Evolutionary conservation across 2,888 invertebrate genomes (phyloP).

Genomic region (Amblyjoppa proteus): DNA sequence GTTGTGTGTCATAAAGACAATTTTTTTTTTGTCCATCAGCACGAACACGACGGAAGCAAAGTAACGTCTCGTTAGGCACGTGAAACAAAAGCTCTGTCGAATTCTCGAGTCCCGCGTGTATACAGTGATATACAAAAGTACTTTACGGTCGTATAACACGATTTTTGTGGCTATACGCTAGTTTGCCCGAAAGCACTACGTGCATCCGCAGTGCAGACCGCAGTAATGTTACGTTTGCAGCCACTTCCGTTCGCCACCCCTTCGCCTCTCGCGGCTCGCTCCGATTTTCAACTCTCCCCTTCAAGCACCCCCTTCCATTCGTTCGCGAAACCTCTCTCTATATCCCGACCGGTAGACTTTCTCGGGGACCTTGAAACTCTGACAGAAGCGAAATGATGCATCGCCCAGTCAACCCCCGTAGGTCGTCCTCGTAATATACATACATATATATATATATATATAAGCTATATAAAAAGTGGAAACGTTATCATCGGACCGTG

Average conservation of each 20-base stretch:
- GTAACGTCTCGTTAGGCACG: slow-evolving; percentile 13
- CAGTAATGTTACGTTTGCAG: slow-evolving; percentile 72
- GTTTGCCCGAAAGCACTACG: slow-evolving; percentile 62
- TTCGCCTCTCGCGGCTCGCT: slow-evolving; percentile 7
- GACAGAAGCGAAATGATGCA: slow-evolving; percentile 58
- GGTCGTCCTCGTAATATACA: not conserved
- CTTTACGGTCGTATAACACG: slow-evolving; percentile 11
- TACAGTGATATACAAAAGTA: not conserved
- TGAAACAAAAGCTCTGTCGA: slow-evolving; percentile 5
- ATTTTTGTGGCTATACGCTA: slow-evolving; percentile 44
- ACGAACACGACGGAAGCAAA: not conserved
- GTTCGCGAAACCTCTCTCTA: not conserved
- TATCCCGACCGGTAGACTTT: not conserved
- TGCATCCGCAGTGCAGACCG: slow-evolving; percentile 80
- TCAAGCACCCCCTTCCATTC: not conserved
- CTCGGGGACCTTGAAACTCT: slow-evolving; percentile 62
- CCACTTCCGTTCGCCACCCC: slow-evolving; percentile 57
- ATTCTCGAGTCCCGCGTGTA: not conserved
- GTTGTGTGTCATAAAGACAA: not conserved
- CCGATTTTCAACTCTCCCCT: slow-evolving; percentile 14
- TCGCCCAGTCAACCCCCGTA: slow-evolving; percentile 22
- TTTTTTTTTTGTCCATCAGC: not conserved
- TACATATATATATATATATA: not conserved
- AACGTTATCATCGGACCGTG: slow-evolving; percentile 16
- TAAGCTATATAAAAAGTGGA: not conserved